phyloP scores from a whole-genome alignment of 2,888 invertebrate species.

The Chrysolina haemoptera region DNA sequence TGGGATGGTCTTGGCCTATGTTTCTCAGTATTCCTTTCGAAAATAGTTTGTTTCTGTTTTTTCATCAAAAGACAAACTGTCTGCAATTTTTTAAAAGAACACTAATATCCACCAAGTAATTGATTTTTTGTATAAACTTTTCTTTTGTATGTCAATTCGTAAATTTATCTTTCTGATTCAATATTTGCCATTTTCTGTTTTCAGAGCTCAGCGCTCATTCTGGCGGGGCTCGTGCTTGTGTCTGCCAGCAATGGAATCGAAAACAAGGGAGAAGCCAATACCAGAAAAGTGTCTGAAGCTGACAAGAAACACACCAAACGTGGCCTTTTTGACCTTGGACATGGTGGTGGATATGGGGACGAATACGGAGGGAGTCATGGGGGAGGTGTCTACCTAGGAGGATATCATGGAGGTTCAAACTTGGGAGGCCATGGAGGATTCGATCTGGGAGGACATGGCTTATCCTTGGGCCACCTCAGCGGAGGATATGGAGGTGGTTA shows the following conservation, averaged over 20 bases:
- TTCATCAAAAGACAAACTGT: too few species aligned
- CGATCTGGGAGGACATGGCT: conserved; percentile 33
- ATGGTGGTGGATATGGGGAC: conserved; percentile 56
- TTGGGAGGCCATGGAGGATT: too few species aligned
- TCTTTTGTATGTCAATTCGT: too few species aligned
- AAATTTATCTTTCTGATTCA: neutral
- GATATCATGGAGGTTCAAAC: too few species aligned
- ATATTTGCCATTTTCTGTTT: conserved; percentile 40
- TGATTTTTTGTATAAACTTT: too few species aligned
- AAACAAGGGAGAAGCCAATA: conserved; percentile 60
- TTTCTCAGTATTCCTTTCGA: too few species aligned
- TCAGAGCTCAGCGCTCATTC: conserved; percentile 65
- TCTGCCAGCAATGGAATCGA: conserved; percentile 61
- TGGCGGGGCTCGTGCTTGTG: conserved; percentile 65
- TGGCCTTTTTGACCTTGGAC: conserved; percentile 63
- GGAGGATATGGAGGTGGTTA: conserved; percentile 48
- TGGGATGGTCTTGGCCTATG: too few species aligned
- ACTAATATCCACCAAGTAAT: too few species aligned
- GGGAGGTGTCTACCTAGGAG: conserved; percentile 49
- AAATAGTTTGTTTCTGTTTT: too few species aligned
- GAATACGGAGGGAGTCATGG: conserved; percentile 51
- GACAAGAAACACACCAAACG: conserved; percentile 63
- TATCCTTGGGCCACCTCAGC: conserved; percentile 22
- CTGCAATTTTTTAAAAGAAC: too few species aligned
- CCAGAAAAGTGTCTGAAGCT: conserved; percentile 57